Conservation (phyloP, 1,140 invertebrate species). For the Dolichoris vasculosae region DNA sequence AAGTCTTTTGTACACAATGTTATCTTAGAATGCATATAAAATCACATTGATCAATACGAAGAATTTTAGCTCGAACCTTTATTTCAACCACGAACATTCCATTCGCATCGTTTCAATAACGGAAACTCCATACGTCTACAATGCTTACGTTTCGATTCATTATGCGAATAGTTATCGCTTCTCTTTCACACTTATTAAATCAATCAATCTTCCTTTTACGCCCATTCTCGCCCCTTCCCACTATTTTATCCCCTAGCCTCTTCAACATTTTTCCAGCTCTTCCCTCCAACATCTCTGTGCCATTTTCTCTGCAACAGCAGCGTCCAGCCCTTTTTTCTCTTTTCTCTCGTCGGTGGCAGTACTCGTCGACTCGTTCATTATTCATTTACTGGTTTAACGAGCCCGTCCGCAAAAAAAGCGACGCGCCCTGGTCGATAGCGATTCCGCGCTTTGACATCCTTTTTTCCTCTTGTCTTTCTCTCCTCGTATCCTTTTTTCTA, state of each 20-base stretch:
- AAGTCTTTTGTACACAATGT: background rate
- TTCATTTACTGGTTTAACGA: conserved; percentile 64
- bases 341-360: conserved; percentile 14
- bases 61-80: background rate
- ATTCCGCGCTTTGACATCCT: conserved; percentile 52
- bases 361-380: conserved; percentile 57
- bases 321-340: conserved; percentile 22
- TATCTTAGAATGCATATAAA: background rate
- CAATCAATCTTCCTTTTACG: conserved; percentile 47
- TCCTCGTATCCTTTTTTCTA: background rate
- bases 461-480: conserved; percentile 11
- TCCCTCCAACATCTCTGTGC: conserved; percentile 2
- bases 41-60: background rate
- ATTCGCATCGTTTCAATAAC: background rate
- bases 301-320: conserved; percentile 35
- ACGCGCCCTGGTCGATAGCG: conserved; percentile 55
- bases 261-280: conserved; percentile 38
- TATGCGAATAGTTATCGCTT: conserved; percentile 39
- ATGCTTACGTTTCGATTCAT: conserved; percentile 37
- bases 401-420: conserved; percentile 55
- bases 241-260: background rate
- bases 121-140: conserved; percentile 6
- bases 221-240: background rate
- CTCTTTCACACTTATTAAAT: conserved; percentile 51
- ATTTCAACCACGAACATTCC: background rate